Conservation (phyloP, 1,140 invertebrate species). For the Heliconius nattereri region DNA sequence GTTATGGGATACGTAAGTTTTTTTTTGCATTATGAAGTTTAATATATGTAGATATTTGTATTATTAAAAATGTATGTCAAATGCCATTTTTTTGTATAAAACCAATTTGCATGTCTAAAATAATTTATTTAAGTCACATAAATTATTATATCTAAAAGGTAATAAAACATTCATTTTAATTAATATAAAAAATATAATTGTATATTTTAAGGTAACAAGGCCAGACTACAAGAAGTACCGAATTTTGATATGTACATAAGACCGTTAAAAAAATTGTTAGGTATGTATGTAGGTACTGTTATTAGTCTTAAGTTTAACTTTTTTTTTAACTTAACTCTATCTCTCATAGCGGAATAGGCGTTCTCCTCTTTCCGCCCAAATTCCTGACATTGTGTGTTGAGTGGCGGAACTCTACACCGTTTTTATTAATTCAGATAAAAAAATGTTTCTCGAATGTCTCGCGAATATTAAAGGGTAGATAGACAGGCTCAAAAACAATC, state of each 20-base stretch:
- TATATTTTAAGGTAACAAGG: conserved; percentile 36
- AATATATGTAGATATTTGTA: not conserved
- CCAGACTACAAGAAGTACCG: conserved; percentile 25
- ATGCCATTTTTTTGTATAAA: not conserved
- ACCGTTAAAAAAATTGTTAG: conserved; percentile 43
- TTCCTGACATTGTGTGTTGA: not conserved
- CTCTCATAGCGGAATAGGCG: too few species aligned
- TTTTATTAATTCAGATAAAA: not conserved
- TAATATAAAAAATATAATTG: conserved; percentile 15
- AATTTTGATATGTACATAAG: conserved; percentile 38
- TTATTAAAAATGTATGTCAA: not conserved
- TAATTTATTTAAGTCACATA: not conserved
- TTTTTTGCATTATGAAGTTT: not conserved
- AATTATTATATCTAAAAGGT: conserved; percentile 3
- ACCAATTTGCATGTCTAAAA: not conserved
- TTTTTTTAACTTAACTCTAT: too few species aligned
- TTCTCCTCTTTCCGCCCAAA: not conserved
- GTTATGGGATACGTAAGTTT: conserved; percentile 16
- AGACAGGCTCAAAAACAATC: too few species aligned
- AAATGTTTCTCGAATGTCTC: too few species aligned
- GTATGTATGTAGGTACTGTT: conserved; percentile 34
- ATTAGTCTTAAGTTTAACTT: not conserved
- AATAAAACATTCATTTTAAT: conserved; percentile 16
- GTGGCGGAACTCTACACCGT: not conserved
- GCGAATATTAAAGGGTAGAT: too few species aligned